These are phyloP conservation scores for Phaedon cochleariae DNA, from an alignment of 2,888 invertebrate genomes.

Conservation along the genomic window DNA sequence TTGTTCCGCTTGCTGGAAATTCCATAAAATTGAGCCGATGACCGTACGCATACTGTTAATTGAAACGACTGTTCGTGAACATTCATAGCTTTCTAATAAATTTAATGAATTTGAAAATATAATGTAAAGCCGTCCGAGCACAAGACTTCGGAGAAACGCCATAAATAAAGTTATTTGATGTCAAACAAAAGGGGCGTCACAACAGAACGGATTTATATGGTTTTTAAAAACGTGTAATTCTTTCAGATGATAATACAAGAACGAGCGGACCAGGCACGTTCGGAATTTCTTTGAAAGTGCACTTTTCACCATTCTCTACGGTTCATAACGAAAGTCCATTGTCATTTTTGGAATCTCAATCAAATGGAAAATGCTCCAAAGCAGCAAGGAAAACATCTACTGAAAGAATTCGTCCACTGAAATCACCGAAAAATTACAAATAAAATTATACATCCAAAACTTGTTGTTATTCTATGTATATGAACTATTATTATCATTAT, in stretches of 20 bases:
- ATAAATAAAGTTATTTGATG: conserved; percentile 38
- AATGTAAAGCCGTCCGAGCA: conserved; percentile 12
- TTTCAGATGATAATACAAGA: conserved; percentile 40
- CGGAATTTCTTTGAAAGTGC: conserved; percentile 37
- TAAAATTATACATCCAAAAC: no score
- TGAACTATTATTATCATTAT: no score
- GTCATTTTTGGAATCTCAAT: conserved; percentile 24
- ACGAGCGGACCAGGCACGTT: conserved; percentile 37
- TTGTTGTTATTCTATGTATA: no score
- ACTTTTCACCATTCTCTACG: conserved; percentile 19
- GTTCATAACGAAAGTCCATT: conserved; percentile 29
- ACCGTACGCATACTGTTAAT: not conserved
- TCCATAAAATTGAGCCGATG: not conserved
- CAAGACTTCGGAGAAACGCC: conserved; percentile 32
- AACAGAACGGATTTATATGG: conserved; percentile 35
- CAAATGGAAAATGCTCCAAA: no score
- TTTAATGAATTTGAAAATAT: conserved; percentile 16
- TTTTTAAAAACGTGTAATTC: conserved; percentile 41
- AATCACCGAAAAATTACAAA: no score
- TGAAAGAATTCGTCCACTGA: no score
- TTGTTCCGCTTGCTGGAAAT: not conserved
- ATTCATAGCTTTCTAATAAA: conserved; percentile 15
- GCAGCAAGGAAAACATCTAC: no score
- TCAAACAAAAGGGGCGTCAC: conserved; percentile 35
- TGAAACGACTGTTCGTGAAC: not conserved